phyloP scores from a whole-genome alignment of 2,113 vertebrate species.

The Dendropsophus ebraccatus region DNA sequence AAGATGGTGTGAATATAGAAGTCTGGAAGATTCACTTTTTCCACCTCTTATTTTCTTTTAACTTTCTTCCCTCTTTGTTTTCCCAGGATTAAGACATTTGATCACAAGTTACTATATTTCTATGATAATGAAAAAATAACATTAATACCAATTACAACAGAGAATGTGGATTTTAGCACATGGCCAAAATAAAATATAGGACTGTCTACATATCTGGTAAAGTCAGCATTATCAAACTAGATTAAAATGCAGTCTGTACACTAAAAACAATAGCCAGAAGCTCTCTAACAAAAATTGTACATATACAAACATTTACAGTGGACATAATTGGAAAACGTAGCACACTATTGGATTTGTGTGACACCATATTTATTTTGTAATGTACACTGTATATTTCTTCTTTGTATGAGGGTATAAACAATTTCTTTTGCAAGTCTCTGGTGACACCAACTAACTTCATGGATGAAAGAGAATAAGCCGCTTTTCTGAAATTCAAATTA shows the following conservation, averaged over 20 bases:
- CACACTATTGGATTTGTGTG: constrained; percentile 27
- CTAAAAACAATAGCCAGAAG: constrained; percentile 39
- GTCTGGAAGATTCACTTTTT: neutral
- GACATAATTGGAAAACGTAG: constrained; percentile 20
- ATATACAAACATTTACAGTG: constrained; percentile 46
- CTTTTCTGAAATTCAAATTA: constrained; percentile 32
- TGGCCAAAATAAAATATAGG: constrained; percentile 33
- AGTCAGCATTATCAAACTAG: neutral
- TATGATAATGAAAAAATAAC: constrained; percentile 55
- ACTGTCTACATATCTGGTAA: neutral
- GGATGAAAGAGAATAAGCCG: constrained; percentile 47
- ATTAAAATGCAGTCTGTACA: constrained; percentile 19
- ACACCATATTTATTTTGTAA: constrained; percentile 57
- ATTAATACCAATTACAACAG: constrained; percentile 41
- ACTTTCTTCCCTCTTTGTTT: constrained; percentile 38
- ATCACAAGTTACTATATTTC: constrained; percentile 28
- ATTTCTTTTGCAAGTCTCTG: constrained; percentile 51
- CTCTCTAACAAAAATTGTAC: constrained; percentile 17
- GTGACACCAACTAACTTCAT: constrained; percentile 42
- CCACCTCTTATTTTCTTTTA: constrained; percentile 9
- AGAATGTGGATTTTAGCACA: constrained; percentile 43
- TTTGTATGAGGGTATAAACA: constrained; percentile 48
- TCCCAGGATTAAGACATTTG: constrained; percentile 34
- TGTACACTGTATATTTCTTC: constrained; percentile 49
- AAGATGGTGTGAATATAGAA: constrained; percentile 48